Evolutionary conservation across 2,888 invertebrate genomes (phyloP), one percentile per base, ranked within the genome.

Genomic region (Dasypolia templi): DNA sequence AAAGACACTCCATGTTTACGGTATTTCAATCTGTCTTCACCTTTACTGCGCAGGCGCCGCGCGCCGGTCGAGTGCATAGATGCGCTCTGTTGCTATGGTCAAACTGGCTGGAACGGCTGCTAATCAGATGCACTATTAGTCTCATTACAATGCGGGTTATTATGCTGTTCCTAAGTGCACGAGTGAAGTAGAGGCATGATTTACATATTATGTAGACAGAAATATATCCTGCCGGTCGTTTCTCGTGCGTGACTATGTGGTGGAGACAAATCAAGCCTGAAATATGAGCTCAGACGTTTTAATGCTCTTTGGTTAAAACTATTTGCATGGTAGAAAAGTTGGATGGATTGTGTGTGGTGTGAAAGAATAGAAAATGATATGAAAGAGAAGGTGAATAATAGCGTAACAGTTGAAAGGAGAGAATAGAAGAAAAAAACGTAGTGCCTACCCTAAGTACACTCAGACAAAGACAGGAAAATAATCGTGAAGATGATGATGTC

Each of bases 121-220:
- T 75, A 68, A 80, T 77, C 32, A 72, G 78, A 68, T 56, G 64
- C 78, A 77, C 55, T 51, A 65, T 75, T 65, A 65, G 56, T 51
- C 19, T 76, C 44, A 69, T 61, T 49, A 46, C n/a, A 56, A 53
- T 81, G 53, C 58, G 26, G 32, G 46, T 51, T 65, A 49, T 53
- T 32, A 44, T 42, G 3, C 32, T 46, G 61, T 62, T 80, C 61
- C 62, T 75, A 75, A 64, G 64, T 76, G 69, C 65, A 19, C 12
- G 42, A 44, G 26, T 26, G 11, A 42, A 61, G 12, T 3, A 62
- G 26, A 1, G 17, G 12, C 42, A 42, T 42, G 26, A 26, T 62
- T 26, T 42, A 26, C 26, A n/a, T 32, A 14, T 58, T 35, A 58
- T 35, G 22, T 58, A 58, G 32, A 32, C 35, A n/a, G 35, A 17